Percentiles rank a stretch among this genome's conserved stretches.
phyloP scores from a whole-genome alignment of 2,797 vertebrate genomes.

The Darevskia mixta region DNA sequence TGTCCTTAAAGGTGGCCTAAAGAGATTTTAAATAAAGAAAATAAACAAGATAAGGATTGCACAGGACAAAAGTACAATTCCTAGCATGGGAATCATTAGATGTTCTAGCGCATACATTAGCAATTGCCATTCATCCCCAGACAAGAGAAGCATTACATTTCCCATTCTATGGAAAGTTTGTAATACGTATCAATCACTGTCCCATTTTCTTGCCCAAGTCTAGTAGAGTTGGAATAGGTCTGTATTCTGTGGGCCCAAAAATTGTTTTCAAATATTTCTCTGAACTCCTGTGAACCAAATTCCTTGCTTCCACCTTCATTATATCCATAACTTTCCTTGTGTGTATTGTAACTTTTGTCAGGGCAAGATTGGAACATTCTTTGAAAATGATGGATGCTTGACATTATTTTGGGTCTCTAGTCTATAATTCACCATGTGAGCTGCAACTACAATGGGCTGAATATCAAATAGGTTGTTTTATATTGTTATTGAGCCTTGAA shows the following conservation, averaged over 20 bases:
- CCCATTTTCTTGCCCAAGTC: slow-evolving; percentile 40
- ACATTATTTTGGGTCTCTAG: background rate
- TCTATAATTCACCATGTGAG: background rate
- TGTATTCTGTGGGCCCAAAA: background rate
- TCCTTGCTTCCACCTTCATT: background rate
- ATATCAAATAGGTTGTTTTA: background rate
- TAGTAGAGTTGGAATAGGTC: background rate
- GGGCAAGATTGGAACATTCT: background rate
- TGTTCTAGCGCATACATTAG: slow-evolving; percentile 54
- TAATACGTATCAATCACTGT: slow-evolving; percentile 39
- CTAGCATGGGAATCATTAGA: slow-evolving; percentile 16
- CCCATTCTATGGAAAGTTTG: slow-evolving; percentile 54
- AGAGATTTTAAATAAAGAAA: background rate
- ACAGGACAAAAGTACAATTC: background rate
- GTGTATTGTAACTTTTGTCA: background rate
- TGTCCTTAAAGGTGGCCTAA: background rate
- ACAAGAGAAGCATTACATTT: slow-evolving; percentile 45
- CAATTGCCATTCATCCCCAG: slow-evolving; percentile 50
- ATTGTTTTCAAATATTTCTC: background rate
- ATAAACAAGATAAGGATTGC: too few relatives aligned
- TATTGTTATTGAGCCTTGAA: background rate
- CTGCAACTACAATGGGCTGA: background rate
- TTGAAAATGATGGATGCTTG: slow-evolving; percentile 2
- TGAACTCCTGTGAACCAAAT: background rate
- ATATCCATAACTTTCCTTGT: background rate